phyloP scores from a whole-genome alignment of 2,888 invertebrate genomes.

The Lysandra coridon region DNA sequence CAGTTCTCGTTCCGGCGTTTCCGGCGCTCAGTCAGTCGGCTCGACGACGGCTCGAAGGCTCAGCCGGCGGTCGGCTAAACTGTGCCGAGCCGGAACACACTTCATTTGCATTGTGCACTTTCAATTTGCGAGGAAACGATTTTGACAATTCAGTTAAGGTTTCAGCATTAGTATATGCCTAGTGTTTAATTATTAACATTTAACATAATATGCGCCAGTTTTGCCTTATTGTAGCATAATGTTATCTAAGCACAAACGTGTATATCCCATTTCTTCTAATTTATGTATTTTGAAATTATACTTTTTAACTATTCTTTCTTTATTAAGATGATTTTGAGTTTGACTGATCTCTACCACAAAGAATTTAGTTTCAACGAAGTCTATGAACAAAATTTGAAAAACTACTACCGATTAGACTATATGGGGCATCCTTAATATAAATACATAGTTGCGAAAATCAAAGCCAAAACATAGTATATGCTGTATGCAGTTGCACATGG shows the following conservation, averaged over 20 bases:
- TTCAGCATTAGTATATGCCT: background rate
- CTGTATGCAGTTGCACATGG: constrained; percentile 33
- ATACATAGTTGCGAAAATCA: background rate
- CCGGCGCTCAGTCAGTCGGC: constrained; percentile 27
- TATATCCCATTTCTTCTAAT: no score
- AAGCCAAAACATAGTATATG: background rate
- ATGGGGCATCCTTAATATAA: background rate
- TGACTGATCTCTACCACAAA: no score
- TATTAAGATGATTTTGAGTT: no score
- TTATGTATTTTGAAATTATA: no score
- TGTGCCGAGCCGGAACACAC: constrained; percentile 17
- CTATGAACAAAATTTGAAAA: background rate
- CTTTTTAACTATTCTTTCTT: no score
- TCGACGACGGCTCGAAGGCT: background rate
- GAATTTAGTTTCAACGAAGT: background rate
- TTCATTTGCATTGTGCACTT: constrained; percentile 10
- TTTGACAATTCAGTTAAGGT: constrained; percentile 12
- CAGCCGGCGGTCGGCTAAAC: background rate
- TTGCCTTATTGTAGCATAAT: no score
- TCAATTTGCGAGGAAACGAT: constrained; percentile 11
- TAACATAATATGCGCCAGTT: no score
- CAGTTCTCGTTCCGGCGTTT: constrained; percentile 20
- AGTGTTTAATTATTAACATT: no score
- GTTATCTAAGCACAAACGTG: no score
- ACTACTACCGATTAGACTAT: background rate